phyloP scores from a whole-genome alignment of 1,140 invertebrate genomes.

The Tetramorium parvispinum region DNA sequence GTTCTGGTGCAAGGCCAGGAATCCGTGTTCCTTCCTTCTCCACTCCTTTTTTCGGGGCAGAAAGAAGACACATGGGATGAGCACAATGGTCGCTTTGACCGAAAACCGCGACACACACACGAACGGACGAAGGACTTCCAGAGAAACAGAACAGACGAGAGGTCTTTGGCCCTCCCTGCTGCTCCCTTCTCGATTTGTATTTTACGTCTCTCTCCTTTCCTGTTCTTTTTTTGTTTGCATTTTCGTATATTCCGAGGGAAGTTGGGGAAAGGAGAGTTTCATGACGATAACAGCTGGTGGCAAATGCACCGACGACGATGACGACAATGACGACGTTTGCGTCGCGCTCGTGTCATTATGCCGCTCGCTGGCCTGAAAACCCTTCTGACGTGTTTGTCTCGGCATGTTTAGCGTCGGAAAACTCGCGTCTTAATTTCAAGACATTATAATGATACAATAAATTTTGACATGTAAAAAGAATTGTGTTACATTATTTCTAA shows the following conservation, averaged over 20 bases:
- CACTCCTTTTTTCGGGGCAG: conserved; percentile 1
- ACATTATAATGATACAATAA: neutral
- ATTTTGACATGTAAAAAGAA: neutral
- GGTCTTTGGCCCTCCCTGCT: conserved; percentile 69
- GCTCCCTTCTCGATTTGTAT: conserved; percentile 6
- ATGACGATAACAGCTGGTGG: neutral
- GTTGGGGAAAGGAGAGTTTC: neutral
- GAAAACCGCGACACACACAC: conserved; percentile 62
- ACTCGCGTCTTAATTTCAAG: neutral
- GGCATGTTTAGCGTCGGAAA: neutral
- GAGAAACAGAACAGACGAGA: neutral
- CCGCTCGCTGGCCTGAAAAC: conserved; percentile 81
- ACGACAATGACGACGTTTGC: conserved; percentile 9
- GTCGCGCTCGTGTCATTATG: conserved; percentile 73
- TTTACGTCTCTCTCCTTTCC: neutral
- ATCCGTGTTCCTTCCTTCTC: neutral
- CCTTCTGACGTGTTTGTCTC: conserved; percentile 75
- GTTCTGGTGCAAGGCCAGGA: conserved; percentile 28
- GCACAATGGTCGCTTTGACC: conserved; percentile 71
- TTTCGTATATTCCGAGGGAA: neutral
- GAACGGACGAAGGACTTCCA: neutral
- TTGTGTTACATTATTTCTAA: neutral
- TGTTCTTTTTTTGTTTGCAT: neutral
- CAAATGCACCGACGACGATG: neutral
- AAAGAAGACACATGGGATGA: conserved; percentile 26